phyloP scores from a whole-genome alignment of 2,888 invertebrate genomes.

The Drosophila paramelanica region DNA sequence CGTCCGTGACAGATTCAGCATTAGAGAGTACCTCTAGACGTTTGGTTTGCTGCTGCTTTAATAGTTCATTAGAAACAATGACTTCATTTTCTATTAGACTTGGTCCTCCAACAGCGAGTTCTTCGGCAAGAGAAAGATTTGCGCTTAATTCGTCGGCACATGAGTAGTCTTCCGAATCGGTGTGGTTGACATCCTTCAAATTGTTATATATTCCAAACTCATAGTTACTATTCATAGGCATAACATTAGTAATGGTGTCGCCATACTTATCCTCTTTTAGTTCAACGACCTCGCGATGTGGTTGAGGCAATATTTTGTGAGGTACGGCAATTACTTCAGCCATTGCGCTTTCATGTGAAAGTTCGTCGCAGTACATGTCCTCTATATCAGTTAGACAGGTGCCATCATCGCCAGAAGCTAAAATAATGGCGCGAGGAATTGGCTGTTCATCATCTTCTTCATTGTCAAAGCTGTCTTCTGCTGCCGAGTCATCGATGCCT shows the following conservation, averaged over 20 bases:
- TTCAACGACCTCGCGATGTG: conserved; percentile 85
- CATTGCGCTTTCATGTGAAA: conserved; percentile 36
- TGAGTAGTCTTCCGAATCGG: conserved; percentile 84
- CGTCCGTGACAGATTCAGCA: conserved; percentile 85
- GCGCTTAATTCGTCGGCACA: conserved; percentile 77
- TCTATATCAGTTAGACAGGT: conserved; percentile 84
- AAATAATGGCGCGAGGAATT: conserved; percentile 77
- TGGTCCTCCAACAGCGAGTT: conserved; percentile 38
- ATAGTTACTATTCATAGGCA: conserved; percentile 85
- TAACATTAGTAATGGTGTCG: conserved; percentile 85
- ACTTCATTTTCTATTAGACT: conserved; percentile 76
- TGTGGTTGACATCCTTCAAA: conserved; percentile 84
- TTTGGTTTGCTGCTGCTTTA: conserved; percentile 78
- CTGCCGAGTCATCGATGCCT: conserved; percentile 84
- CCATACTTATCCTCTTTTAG: conserved; percentile 84
- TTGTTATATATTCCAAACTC: conserved; percentile 79
- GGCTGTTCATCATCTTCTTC: conserved; percentile 82
- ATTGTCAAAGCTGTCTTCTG: conserved; percentile 77
- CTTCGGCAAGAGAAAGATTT: conserved; percentile 51
- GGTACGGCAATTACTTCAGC: conserved; percentile 52
- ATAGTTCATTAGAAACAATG: conserved; percentile 74
- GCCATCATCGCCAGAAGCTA: conserved; percentile 81
- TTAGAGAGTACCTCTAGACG: conserved; percentile 77
- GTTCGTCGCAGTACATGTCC: conserved; percentile 79
- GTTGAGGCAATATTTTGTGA: conserved; percentile 81